Conservation (phyloP, 2,888 invertebrate species). For the Drosophila engyochracea region DNA sequence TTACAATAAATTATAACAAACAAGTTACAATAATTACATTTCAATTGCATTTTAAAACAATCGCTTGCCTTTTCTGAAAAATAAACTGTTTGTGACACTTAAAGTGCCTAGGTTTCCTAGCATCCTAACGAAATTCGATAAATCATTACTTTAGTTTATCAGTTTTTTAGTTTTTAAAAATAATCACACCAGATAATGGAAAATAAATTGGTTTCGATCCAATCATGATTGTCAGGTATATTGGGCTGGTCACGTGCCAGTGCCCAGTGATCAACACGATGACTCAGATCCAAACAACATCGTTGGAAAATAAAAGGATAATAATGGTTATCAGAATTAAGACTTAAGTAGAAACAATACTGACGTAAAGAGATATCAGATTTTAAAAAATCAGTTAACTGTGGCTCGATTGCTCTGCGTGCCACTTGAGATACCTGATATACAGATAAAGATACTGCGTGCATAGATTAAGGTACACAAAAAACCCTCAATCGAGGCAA, state of each 20-base stretch:
- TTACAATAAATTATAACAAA: not conserved
- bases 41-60: not conserved
- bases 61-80: not conserved
- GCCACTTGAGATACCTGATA: constrained; percentile 47
- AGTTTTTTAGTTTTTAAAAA: not conserved
- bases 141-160: not conserved
- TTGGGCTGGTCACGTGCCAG: not conserved
- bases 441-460: constrained; percentile 47
- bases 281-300: constrained; percentile 7
- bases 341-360: constrained; percentile 45
- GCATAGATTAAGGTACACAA: constrained; percentile 19
- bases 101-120: not conserved
- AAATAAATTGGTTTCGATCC: not conserved
- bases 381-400: constrained; percentile 25
- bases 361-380: constrained; percentile 51
- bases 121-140: not conserved
- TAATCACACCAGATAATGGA: not conserved
- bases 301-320: constrained; percentile 29
- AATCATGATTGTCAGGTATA: not conserved
- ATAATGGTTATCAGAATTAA: constrained; percentile 45
- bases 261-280: constrained; percentile 20
- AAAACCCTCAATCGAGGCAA: constrained; percentile 14
- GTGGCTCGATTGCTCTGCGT: constrained; percentile 3
- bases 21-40: not conserved
- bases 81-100: not conserved